Evolutionary conservation across 2,113 vertebrate species (phyloP), one percentile per base, ranked within the genome.

Genomic region (Serinus canaria): DNA sequence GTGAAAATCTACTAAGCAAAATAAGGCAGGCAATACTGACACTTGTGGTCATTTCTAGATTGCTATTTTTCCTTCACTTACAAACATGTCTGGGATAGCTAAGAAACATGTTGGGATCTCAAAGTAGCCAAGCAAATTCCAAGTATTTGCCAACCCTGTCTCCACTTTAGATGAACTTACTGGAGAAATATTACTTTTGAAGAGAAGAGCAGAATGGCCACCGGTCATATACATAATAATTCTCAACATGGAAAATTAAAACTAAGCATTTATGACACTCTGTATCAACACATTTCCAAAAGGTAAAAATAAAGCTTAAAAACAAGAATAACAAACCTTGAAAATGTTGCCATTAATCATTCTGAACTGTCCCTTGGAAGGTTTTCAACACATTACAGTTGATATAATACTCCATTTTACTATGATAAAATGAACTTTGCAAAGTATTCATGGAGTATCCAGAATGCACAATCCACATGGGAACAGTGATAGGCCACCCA

Each of bases 1-100:
- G 41, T 73, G 18, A 90, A 95, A 96, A 75, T 41, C 33, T 83
- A 37, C 63, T 70, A 60, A 60, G 47, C 86, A 96, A 92, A 96
- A 91, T 95, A 92, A 95, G 66, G 52, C 47, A 89, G 92, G 89
- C 94, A 96, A 97, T 89, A 96, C 89, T 97, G 97, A 97, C 97
- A 96, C 97, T 96, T 95, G 96, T 98, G 97, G 97, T 89, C 97
- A 94, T 67, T 95, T 76, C 91, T 92, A 97, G 93, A 96, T 79
- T 92, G 90, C 89, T 94, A 10, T 80, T 96, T 93, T 81, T 68
- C 68, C 90, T 88, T 64, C 55, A 41, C 18, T 60, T 80, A 46
- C 37, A 58, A 50, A 93, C n/a, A 23, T 24, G 15, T 22, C 46
- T 52, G 41, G 7, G 24, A 66, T 20, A 80, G 20, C 55, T 50